phyloP scores from a whole-genome alignment of 2,113 vertebrate genomes.

The Pseudorectes ferrugineus region DNA sequence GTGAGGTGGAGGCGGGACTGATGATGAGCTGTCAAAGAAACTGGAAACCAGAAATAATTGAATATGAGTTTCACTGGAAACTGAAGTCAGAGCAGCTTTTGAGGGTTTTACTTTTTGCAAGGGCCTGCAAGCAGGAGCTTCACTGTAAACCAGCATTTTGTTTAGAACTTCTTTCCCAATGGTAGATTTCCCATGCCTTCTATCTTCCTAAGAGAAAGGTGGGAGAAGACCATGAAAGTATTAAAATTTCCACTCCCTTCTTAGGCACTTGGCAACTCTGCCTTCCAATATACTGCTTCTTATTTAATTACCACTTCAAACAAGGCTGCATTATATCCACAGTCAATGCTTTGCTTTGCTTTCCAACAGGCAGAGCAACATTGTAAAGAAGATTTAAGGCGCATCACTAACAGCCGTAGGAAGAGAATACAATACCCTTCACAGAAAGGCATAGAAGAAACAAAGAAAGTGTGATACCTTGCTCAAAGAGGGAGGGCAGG shows the following conservation, averaged over 20 bases:
- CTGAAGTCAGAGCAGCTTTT: not conserved
- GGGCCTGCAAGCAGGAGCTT: not conserved
- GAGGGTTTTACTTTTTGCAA: not conserved
- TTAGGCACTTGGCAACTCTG: not conserved
- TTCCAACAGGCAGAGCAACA: not conserved
- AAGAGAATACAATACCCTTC: not conserved
- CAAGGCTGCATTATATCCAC: not conserved
- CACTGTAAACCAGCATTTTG: not conserved
- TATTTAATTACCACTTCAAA: slow-evolving; percentile 33
- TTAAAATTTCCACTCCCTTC: not conserved
- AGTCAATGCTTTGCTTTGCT: not conserved
- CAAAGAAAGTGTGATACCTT: not conserved
- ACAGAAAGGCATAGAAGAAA: not conserved
- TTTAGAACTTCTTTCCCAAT: not conserved
- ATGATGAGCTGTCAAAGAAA: not conserved
- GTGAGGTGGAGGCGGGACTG: not conserved
- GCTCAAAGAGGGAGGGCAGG: not conserved
- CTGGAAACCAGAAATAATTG: not conserved
- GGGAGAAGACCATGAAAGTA: not conserved
- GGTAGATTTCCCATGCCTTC: not conserved
- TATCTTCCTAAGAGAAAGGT: not conserved
- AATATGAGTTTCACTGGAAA: not conserved
- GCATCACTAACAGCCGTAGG: not conserved
- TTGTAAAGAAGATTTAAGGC: not conserved
- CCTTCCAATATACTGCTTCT: not conserved